Percentiles rank a stretch among this genome's conserved stretches.
These are phyloP conservation scores for Whitmania pigra DNA, from an alignment of 1,140 invertebrate species.

Conservation along the genomic window DNA sequence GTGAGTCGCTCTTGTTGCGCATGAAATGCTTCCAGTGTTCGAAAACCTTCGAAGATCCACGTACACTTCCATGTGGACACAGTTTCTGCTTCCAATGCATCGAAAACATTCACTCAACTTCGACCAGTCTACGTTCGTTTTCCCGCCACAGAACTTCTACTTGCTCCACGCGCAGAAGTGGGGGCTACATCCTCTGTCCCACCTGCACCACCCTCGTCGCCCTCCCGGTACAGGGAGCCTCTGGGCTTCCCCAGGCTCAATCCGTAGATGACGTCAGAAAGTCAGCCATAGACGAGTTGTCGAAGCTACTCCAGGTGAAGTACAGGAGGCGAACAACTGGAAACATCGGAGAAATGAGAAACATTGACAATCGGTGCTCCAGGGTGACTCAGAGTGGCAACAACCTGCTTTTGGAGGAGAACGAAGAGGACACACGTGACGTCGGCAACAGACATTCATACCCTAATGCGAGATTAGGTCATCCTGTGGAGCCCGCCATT, in stretches of 20 bases:
- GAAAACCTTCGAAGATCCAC: neutral
- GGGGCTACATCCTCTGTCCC: neutral
- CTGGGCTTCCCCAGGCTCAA: neutral
- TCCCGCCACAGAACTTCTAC: neutral
- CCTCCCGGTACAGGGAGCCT: neutral
- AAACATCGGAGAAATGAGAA: neutral
- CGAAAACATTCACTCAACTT: neutral
- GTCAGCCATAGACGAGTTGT: neutral
- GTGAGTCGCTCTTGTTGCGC: too few species aligned
- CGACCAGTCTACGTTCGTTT: too few species aligned
- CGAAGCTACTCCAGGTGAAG: neutral
- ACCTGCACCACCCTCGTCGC: neutral
- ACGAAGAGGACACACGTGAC: neutral
- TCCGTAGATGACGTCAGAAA: neutral
- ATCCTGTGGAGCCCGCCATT: too few species aligned
- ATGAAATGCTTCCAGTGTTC: neutral
- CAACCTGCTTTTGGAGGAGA: neutral
- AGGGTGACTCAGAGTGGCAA: neutral
- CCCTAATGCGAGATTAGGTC: too few species aligned
- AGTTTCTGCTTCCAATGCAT: neutral
- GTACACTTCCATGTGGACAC: neutral
- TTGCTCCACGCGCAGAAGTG: neutral
- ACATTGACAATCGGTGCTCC: neutral
- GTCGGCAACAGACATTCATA: neutral
- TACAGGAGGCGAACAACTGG: neutral